Conservation (phyloP, 2,888 invertebrate species). For the Alsophila aescularia region DNA sequence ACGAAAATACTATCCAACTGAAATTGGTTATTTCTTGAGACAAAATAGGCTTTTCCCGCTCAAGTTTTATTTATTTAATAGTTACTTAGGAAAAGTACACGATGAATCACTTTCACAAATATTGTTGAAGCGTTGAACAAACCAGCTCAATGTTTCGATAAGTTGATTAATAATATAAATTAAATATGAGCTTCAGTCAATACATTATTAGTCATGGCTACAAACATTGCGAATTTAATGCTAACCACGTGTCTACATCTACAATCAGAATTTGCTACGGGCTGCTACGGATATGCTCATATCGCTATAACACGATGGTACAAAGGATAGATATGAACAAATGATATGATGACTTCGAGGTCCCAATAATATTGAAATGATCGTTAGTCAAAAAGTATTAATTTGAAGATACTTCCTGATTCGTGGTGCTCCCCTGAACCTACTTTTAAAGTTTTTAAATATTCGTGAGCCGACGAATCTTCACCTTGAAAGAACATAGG, state of each 20-base stretch:
- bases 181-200: not conserved
- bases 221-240: conserved; percentile 1
- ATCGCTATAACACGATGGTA: conserved; percentile 19
- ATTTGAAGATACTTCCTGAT: conserved; percentile 70
- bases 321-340: conserved; percentile 15
- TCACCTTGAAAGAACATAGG: conserved; percentile 76
- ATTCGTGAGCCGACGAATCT: conserved; percentile 71
- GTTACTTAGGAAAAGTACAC: not conserved
- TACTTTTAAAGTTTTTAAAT: conserved; percentile 65
- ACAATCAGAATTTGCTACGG: conserved; percentile 26
- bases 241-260: conserved; percentile 12
- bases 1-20: conserved; percentile 37
- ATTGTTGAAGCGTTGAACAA: not conserved
- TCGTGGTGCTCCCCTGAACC: conserved; percentile 73
- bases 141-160: too few species aligned
- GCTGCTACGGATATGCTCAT: conserved; percentile 21
- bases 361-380: conserved; percentile 37
- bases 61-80: conserved; percentile 2
- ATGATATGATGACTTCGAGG: conserved; percentile 11
- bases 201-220: conserved; percentile 10
- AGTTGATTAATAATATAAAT: too few species aligned
- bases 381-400: conserved; percentile 56
- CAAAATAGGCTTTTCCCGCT: conserved; percentile 6
- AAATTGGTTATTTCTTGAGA: conserved; percentile 29
- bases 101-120: too few species aligned